These are phyloP conservation scores for Daktulosphaira vitifoliae DNA, from an alignment of 1,140 invertebrate species.

Conservation along the genomic window DNA sequence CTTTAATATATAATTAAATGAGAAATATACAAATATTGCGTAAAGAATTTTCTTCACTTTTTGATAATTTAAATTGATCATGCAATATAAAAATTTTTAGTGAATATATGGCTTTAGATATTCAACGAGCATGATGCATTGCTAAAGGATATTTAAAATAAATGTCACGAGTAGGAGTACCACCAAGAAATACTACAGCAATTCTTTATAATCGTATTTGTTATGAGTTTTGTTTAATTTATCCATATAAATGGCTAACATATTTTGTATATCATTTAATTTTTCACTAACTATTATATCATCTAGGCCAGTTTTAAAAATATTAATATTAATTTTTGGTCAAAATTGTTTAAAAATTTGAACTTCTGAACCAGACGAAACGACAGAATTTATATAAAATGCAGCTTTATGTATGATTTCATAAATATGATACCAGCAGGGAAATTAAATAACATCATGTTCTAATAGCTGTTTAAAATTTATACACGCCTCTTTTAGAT, in stretches of 20 bases:
- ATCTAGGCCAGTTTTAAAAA: no score
- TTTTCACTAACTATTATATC: neutral
- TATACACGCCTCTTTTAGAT: no score
- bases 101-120: no score
- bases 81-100: neutral
- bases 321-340: neutral
- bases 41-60: neutral
- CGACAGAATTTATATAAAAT: conserved; percentile 23
- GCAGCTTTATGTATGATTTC: conserved; percentile 26
- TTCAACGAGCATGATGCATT: neutral
- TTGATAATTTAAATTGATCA: neutral
- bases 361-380: conserved; percentile 23
- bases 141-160: neutral
- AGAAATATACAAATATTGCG: no score
- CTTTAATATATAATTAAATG: no score
- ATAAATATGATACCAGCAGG: conserved; percentile 25
- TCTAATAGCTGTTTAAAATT: neutral
- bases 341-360: neutral
- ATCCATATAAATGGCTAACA: neutral
- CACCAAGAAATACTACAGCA: neutral
- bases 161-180: neutral
- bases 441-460: neutral
- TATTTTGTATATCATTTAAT: neutral
- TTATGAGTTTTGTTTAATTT: neutral
- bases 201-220: neutral